Base-by-base conservation (phyloP, 1,140 invertebrate genomes). In the Brachionus paranguensis region DNA sequence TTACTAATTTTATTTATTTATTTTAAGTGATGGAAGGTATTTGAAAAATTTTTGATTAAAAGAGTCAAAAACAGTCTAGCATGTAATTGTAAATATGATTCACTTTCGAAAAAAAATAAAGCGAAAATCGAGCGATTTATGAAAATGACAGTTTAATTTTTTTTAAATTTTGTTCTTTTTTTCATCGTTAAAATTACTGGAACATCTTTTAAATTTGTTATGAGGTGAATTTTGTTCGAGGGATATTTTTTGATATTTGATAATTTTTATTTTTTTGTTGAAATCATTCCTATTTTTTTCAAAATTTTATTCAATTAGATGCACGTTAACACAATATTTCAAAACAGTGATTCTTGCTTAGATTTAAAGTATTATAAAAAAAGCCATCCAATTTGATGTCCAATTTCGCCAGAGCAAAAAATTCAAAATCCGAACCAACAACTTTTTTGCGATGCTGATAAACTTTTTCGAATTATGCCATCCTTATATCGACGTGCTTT, bases 341-440 rank as follows among this genome's bases (percentile, higher is more conserved):
- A 37, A 33, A 70, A 70, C 65, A 70, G 65, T 70, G 27, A 70
- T 70, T 70, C n/a, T 60, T 60, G 53, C 53, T 60, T 24, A 60
- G 8, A 60, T n/a, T 17, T 55, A 20, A 20, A 60, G 53, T 60
- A 70, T 70, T 70, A 29, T 12, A 70, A 33, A 37, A 37, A 37
- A 33, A 68, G 64, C 65, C 65, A 70, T 70, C 65, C 65, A 70
- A 60, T 8, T 24, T 20, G 53, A 60, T 60, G 53, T 70, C 37
- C 65, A 70, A 70, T 70, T 70, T 70, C 53, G 53, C 53, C 20
- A 20, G 17, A 60, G 53, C 53, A 60, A 60, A 60, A 55, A 55
- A 55, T 17, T 17, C 53, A 60, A 60, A 60, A 60, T 70, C 65
- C 65, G 65, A n/a, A 70, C 27, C 65, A 24, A 24, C 53, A 60